phyloP scores from a whole-genome alignment of 1,140 invertebrate species.

The Atta colombica region DNA sequence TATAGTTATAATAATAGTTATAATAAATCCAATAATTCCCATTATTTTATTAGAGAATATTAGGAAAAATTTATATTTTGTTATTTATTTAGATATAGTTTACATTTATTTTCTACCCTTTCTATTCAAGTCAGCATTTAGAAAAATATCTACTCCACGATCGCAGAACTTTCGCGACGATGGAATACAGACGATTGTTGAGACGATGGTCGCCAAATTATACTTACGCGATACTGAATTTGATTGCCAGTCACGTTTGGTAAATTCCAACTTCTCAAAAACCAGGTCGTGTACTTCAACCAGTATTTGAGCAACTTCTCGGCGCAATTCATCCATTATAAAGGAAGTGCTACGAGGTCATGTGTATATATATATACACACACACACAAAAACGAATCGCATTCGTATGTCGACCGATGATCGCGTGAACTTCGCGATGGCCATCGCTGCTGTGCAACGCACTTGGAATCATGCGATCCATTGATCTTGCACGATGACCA shows the following conservation, averaged over 20 bases:
- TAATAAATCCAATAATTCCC: background rate
- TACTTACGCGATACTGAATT: slow-evolving; percentile 40
- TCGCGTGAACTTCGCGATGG: slow-evolving; percentile 68
- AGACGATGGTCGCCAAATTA: slow-evolving; percentile 13
- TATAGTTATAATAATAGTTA: background rate
- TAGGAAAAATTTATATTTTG: background rate
- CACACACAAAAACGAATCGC: slow-evolving; percentile 47
- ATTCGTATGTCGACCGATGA: background rate
- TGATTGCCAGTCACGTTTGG: slow-evolving; percentile 49
- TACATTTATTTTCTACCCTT: background rate
- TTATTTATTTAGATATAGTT: background rate
- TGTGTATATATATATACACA: slow-evolving; percentile 11
- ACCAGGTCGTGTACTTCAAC: slow-evolving; percentile 51
- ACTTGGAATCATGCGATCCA: slow-evolving; percentile 60
- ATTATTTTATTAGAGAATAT: too few relatives aligned
- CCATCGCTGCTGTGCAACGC: slow-evolving; percentile 61
- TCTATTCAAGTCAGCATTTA: background rate
- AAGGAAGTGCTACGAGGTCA: slow-evolving; percentile 30
- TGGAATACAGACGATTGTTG: slow-evolving; percentile 10
- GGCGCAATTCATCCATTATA: slow-evolving; percentile 43
- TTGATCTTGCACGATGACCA: slow-evolving; percentile 36
- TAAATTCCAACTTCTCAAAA: slow-evolving; percentile 46
- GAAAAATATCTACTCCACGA: slow-evolving; percentile 8
- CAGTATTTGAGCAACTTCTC: slow-evolving; percentile 28
- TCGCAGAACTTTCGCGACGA: slow-evolving; percentile 39